A percentile compares a stretch with the other conserved stretches of the same genome.
Evolutionary conservation across 2,888 invertebrate genomes (phyloP).

Genomic region (Drosophila subquinaria): DNA sequence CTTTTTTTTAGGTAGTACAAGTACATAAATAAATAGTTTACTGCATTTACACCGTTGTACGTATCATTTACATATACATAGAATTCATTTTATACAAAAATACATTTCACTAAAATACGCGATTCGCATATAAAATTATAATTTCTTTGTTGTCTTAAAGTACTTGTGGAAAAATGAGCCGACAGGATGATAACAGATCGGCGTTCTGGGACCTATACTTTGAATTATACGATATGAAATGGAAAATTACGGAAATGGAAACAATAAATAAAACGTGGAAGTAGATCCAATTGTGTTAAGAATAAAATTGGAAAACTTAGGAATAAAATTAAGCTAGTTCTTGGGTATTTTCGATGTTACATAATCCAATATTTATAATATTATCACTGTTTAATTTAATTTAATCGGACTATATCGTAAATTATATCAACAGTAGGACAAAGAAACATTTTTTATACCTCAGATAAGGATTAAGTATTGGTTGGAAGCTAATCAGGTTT

Average conservation of each 20-base stretch:
- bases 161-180: constrained; percentile 31
- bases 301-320: neutral
- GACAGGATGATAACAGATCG: constrained; percentile 32
- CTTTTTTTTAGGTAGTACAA: constrained; percentile 48
- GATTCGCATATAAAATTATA: constrained; percentile 71
- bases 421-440: neutral
- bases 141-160: constrained; percentile 53
- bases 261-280: neutral
- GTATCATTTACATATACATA: constrained; percentile 30
- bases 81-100: constrained; percentile 73
- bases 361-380: constrained; percentile 18
- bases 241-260: neutral
- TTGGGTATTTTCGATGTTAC: constrained; percentile 3
- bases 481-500: constrained; percentile 11
- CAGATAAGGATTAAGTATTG: neutral
- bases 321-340: neutral
- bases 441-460: neutral
- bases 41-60: constrained; percentile 41
- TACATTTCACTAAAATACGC: constrained; percentile 80
- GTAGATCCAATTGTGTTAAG: neutral
- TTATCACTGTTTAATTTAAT: constrained; percentile 19
- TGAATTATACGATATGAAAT: constrained; percentile 1
- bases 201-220: constrained; percentile 55
- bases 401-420: neutral
- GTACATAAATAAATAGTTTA: constrained; percentile 50